Evolutionary conservation across 2,888 invertebrate species (phyloP).

Genomic region (Campoplex nolae): DNA sequence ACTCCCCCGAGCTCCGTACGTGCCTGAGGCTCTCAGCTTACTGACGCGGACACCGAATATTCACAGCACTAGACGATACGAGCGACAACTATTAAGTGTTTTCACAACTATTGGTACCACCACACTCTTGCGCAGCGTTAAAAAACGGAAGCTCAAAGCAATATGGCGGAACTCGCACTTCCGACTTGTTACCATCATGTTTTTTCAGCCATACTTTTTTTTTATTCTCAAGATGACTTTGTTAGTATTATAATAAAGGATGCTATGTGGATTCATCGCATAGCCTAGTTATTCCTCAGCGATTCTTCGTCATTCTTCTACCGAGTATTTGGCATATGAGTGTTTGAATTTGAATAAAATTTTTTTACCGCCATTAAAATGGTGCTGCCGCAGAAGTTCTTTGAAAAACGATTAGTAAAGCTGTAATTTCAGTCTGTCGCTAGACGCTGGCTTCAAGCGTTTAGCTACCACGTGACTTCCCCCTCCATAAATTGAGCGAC

Average conservation of each 20-base stretch:
- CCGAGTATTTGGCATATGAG: no score
- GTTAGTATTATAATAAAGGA: not conserved
- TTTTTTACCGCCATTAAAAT: not conserved
- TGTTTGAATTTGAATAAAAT: not conserved
- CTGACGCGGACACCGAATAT: constrained; percentile 71
- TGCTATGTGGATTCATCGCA: not conserved
- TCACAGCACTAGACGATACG: constrained; percentile 57
- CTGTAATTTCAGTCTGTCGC: no score
- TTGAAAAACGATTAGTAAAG: not conserved
- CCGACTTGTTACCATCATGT: not conserved
- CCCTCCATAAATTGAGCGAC: no score
- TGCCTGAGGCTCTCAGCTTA: constrained; percentile 75
- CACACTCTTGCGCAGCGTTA: not conserved
- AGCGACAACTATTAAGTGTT: constrained; percentile 65
- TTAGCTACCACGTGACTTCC: no score
- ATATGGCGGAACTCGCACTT: not conserved
- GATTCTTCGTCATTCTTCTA: no score
- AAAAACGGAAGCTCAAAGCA: not conserved
- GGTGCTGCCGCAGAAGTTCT: not conserved
- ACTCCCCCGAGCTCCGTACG: constrained; percentile 63
- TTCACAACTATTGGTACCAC: not conserved
- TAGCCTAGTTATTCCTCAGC: not conserved
- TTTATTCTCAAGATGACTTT: not conserved
- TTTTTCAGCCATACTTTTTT: not conserved
- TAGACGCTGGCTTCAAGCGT: no score